phyloP scores from a whole-genome alignment of 2,113 vertebrate genomes.

The Pavo muticus region DNA sequence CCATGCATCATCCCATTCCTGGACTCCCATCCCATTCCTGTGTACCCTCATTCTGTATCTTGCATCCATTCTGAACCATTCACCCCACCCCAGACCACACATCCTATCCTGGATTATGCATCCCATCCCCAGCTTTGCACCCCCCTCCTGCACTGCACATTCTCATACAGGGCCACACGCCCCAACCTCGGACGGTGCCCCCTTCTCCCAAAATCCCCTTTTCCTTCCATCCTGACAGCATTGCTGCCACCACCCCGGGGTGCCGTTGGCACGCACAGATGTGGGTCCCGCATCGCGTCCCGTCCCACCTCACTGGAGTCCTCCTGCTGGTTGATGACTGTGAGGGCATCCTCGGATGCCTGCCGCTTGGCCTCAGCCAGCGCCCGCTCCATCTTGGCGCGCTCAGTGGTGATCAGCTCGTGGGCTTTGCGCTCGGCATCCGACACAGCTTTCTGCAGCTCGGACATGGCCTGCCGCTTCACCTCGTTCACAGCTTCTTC shows the following conservation, averaged over 20 bases:
- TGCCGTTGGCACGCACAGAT: accelerated
- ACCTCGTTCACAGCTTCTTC: conserved; percentile 99
- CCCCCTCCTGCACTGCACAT: too few species aligned
- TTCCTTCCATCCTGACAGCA: accelerated
- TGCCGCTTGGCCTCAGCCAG: conserved; percentile 94
- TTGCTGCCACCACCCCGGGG: accelerated
- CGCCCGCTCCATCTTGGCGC: conserved; percentile 96
- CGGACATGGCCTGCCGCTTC: conserved; percentile 97
- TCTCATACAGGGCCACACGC: accelerated
- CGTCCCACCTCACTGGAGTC: conserved; percentile 94
- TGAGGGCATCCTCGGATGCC: conserved; percentile 94
- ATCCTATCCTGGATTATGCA: neutral
- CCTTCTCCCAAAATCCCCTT: neutral
- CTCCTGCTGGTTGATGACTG: conserved; percentile 96
- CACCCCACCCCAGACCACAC: accelerated
- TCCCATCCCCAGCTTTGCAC: neutral
- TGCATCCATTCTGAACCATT: neutral
- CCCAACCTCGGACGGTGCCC: neutral
- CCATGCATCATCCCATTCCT: too few species aligned
- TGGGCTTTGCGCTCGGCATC: conserved; percentile 96
- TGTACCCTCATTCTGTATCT: too few species aligned
- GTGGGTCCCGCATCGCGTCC: neutral
- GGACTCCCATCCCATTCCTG: too few species aligned
- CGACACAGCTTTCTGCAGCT: conserved; percentile 96
- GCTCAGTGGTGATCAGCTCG: conserved; percentile 93